These are phyloP conservation scores for Desoria tigrina DNA, from an alignment of 2,888 invertebrate genomes.

Conservation along the genomic window DNA sequence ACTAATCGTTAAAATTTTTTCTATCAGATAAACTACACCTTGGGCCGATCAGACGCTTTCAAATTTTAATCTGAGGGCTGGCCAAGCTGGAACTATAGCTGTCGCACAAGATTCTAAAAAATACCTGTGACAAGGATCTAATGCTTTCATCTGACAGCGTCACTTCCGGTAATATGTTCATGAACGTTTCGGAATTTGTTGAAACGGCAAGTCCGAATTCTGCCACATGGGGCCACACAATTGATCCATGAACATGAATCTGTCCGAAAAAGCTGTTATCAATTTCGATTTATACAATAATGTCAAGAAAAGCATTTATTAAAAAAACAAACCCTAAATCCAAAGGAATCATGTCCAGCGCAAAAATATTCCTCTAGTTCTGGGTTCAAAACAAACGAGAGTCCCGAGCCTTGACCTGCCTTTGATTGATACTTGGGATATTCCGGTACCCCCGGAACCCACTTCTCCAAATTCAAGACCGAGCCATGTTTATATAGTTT, in stretches of 20 bases:
- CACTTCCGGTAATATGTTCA: not conserved
- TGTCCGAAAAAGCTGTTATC: not conserved
- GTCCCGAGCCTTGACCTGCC: slow-evolving; percentile 14
- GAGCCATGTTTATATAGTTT: not conserved
- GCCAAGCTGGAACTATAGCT: too few relatives aligned
- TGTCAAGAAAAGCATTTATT: not conserved
- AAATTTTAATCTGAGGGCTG: too few relatives aligned
- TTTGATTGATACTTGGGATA: too few relatives aligned
- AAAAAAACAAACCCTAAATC: slow-evolving; percentile 1
- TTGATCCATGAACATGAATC: not conserved
- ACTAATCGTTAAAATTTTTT: not conserved
- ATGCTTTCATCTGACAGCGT: not conserved
- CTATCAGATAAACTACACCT: too few relatives aligned
- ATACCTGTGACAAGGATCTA: too few relatives aligned
- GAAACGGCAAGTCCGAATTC: slow-evolving; percentile 7
- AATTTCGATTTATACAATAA: not conserved
- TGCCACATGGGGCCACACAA: not conserved
- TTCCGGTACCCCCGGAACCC: too few relatives aligned
- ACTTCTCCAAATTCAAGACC: not conserved
- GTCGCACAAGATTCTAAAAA: too few relatives aligned
- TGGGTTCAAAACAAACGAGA: slow-evolving; percentile 5
- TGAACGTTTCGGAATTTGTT: slow-evolving; percentile 3
- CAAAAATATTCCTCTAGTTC: slow-evolving; percentile 12
- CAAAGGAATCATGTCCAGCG: not conserved
- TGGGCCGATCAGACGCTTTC: too few relatives aligned